A percentile compares a stretch with the other conserved stretches of the same genome.
Evolutionary conservation across 2,113 vertebrate genomes (phyloP).

Genomic region (Phalacrocorax carbo): DNA sequence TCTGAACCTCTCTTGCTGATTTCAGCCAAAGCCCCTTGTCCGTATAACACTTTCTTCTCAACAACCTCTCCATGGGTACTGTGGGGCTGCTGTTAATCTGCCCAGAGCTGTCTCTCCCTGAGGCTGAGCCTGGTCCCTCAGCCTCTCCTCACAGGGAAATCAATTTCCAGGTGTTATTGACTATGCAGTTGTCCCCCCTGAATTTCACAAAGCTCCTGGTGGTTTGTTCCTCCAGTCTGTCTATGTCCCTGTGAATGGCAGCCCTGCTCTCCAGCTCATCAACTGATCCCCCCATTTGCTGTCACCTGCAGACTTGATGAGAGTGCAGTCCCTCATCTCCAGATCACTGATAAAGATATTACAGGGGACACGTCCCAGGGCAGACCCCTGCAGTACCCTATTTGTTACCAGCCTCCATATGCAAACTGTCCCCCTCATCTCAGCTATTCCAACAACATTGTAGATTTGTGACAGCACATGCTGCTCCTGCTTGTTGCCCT

Average conservation of each 20-base stretch:
- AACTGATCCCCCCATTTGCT: background rate
- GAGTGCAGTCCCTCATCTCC: background rate
- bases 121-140: background rate
- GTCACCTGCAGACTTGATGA: background rate
- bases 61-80: background rate
- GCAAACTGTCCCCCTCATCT: background rate
- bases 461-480: background rate
- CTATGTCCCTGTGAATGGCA: background rate
- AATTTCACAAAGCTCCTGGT: background rate
- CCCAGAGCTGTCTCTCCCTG: background rate
- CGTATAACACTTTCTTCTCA: background rate
- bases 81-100: fast-evolving
- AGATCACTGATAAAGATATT: background rate
- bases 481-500: background rate
- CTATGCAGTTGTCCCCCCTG: background rate
- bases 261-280: background rate
- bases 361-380: background rate
- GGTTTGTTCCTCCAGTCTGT: background rate
- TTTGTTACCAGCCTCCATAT: background rate
- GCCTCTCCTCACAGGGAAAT: background rate
- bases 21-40: background rate
- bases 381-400: background rate
- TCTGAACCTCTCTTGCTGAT: background rate
- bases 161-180: background rate
- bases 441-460: background rate